Conservation (phyloP, 1,140 invertebrate species). For the Anagrus nilaparvatae region DNA sequence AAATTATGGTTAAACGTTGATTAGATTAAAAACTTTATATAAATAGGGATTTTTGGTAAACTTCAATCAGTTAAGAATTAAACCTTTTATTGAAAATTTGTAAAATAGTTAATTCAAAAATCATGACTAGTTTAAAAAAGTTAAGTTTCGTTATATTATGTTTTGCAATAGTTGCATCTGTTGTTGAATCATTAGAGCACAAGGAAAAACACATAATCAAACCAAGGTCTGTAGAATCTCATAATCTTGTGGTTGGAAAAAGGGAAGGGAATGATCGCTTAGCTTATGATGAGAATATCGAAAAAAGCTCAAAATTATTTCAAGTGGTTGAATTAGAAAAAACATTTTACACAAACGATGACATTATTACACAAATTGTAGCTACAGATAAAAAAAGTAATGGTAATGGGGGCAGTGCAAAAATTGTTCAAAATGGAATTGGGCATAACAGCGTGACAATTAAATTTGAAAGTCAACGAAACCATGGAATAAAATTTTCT, state of each 20-base stretch:
- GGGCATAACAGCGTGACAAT: slow-evolving; percentile 21
- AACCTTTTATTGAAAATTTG: too few species aligned
- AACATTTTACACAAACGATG: slow-evolving; percentile 24
- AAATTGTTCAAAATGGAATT: slow-evolving; percentile 15
- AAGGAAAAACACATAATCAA: too few species aligned
- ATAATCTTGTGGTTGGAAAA: slow-evolving; percentile 28
- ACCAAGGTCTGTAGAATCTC: too few species aligned
- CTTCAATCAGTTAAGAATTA: too few species aligned
- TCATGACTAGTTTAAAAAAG: too few species aligned
- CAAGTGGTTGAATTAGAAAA: slow-evolving; percentile 29
- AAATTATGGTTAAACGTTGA: too few species aligned
- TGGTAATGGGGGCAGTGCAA: slow-evolving; percentile 37
- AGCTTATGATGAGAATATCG: slow-evolving; percentile 16
- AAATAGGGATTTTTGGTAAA: too few species aligned
- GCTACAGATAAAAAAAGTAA: slow-evolving; percentile 40
- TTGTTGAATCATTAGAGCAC: too few species aligned
- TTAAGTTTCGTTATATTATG: too few species aligned
- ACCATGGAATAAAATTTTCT: slow-evolving; percentile 36
- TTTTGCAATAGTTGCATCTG: too few species aligned
- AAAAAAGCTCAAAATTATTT: slow-evolving; percentile 33
- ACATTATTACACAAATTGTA: slow-evolving; percentile 35
- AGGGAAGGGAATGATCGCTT: slow-evolving; percentile 27
- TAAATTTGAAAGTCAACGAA: slow-evolving; percentile 36
- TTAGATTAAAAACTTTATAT: too few species aligned
- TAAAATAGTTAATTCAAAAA: too few species aligned